Percentiles rank a stretch among this genome's conserved stretches.
Conservation (phyloP, 2,888 invertebrate species). For the Acronicta psi region DNA sequence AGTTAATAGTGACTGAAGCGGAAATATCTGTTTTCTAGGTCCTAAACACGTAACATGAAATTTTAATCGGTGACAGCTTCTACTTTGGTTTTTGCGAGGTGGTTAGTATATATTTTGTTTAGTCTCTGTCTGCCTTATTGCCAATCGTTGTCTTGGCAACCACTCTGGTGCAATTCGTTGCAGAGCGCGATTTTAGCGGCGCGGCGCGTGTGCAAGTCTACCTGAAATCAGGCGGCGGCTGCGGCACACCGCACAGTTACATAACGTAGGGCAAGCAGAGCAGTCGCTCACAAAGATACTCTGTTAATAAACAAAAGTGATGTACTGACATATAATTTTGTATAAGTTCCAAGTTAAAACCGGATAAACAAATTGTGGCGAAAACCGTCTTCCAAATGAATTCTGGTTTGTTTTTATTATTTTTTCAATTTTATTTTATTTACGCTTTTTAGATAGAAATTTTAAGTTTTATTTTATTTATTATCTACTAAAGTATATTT, state of each 20-base stretch:
- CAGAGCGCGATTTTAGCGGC: slow-evolving; percentile 39
- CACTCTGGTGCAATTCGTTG: slow-evolving; percentile 8
- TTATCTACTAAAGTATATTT: no score
- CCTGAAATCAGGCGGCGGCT: slow-evolving; percentile 51
- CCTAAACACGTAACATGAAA: no score
- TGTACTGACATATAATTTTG: slow-evolving; percentile 14
- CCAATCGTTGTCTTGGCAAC: no score
- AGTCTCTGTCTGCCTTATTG: no score
- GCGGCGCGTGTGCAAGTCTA: slow-evolving; percentile 39
- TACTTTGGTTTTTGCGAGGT: no score
- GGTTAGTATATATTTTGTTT: no score
- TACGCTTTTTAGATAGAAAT: not conserved
- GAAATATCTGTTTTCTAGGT: no score
- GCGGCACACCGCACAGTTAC: slow-evolving; percentile 64
- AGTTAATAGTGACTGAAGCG: no score
- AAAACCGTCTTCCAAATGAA: slow-evolving; percentile 30
- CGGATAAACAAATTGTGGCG: slow-evolving; percentile 12
- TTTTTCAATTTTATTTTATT: slow-evolving; percentile 5
- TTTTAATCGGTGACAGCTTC: no score
- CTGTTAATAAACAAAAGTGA: slow-evolving; percentile 14
- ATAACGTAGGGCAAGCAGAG: slow-evolving; percentile 66
- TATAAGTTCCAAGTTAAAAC: slow-evolving; percentile 8
- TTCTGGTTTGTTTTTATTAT: slow-evolving; percentile 49
- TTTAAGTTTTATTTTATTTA: no score
- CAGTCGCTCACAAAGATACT: slow-evolving; percentile 54